These are phyloP conservation scores for Andrena haemorrhoa DNA, from an alignment of 2,888 invertebrate species.

Conservation along the genomic window DNA sequence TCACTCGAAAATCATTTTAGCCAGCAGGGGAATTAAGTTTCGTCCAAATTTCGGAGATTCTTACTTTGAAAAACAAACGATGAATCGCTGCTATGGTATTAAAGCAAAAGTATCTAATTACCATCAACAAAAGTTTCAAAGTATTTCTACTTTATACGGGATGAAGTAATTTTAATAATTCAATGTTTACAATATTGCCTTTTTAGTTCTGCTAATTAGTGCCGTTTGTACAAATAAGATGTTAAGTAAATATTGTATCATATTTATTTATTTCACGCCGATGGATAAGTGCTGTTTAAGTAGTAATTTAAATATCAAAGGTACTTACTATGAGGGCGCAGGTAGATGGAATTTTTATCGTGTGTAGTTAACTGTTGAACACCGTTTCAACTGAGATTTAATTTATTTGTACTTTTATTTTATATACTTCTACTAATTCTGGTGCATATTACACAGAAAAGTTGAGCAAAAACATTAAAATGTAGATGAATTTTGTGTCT, in stretches of 20 bases:
- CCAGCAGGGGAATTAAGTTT: not conserved
- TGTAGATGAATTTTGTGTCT: not conserved
- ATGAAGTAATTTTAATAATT: constrained; percentile 10
- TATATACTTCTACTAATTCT: not conserved
- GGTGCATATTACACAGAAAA: not conserved
- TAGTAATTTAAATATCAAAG: constrained; percentile 5
- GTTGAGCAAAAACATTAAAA: not conserved
- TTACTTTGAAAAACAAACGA: constrained; percentile 9
- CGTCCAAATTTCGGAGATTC: constrained; percentile 37
- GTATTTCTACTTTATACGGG: not conserved
- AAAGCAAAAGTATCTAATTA: not conserved
- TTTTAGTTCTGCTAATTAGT: not conserved
- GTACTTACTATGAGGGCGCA: not conserved
- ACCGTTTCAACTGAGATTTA: constrained; percentile 3
- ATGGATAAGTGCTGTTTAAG: not conserved
- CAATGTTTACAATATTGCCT: not conserved
- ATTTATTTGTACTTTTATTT: constrained; percentile 1
- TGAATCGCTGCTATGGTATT: constrained; percentile 1
- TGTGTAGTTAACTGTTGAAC: not conserved
- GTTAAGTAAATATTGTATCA: constrained; percentile 4
- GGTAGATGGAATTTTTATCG: not conserved
- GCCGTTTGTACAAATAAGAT: not conserved
- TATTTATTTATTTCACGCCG: not conserved
- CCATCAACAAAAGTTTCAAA: not conserved
- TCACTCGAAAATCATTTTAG: not conserved